A percentile compares a stretch with the other conserved stretches of the same genome.
These are phyloP conservation scores for Trichogramma dendrolimi DNA, from an alignment of 2,888 invertebrate species.

Conservation along the genomic window DNA sequence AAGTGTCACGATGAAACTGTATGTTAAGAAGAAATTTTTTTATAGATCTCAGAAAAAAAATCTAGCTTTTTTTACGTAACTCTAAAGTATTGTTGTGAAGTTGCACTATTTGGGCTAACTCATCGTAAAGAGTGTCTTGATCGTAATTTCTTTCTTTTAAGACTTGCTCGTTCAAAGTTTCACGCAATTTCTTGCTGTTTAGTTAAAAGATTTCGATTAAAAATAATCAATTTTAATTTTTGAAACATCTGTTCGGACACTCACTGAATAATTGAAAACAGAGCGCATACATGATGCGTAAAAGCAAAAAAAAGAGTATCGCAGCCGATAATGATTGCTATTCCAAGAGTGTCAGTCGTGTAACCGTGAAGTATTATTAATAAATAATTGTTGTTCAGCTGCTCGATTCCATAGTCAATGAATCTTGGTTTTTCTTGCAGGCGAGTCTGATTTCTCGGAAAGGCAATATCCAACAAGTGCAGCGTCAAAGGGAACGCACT, in stretches of 20 bases:
- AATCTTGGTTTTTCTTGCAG: constrained; percentile 13
- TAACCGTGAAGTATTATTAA: constrained; percentile 16
- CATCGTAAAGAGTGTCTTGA: neutral
- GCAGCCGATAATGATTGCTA: constrained; percentile 19
- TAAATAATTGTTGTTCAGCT: constrained; percentile 15
- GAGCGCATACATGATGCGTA: constrained; percentile 13
- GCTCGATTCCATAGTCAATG: constrained; percentile 6
- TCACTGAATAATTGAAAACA: constrained; percentile 21
- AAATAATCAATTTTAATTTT: neutral
- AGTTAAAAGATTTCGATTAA: neutral
- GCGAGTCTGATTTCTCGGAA: constrained; percentile 11
- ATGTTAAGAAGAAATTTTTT: no score
- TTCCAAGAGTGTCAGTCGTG: constrained; percentile 3
- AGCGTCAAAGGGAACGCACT: constrained; percentile 19
- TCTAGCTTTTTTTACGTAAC: constrained; percentile 8
- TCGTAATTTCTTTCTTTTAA: neutral
- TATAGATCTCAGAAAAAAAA: neutral
- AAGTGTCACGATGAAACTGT: constrained; percentile 12
- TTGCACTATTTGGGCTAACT: neutral
- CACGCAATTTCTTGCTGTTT: constrained; percentile 8
- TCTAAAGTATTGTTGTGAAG: constrained; percentile 15
- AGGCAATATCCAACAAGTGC: constrained; percentile 6
- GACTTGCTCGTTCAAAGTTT: neutral
- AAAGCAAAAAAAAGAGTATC: constrained; percentile 17
- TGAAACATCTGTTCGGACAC: neutral